phyloP scores from a whole-genome alignment of 2,888 invertebrate genomes.

The Mythimna ferrago region DNA sequence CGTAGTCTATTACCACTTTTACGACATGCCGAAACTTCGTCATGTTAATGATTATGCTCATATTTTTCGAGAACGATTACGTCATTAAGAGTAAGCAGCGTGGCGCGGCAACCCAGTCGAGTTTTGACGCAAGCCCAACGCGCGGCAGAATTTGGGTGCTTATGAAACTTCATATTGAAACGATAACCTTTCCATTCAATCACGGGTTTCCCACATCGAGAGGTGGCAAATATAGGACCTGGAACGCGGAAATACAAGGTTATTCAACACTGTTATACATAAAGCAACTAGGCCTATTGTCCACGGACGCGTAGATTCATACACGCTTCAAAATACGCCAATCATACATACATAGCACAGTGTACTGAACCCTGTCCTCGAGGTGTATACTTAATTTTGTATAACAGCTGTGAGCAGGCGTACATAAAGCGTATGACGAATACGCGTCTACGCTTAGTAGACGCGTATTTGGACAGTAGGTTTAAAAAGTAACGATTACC shows the following conservation, averaged over 20 bases:
- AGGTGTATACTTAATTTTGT: too few species aligned
- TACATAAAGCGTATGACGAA: too few species aligned
- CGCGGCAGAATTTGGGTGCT: neutral
- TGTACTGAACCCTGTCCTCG: too few species aligned
- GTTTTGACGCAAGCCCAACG: conserved; percentile 45
- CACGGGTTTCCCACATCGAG: conserved; percentile 64
- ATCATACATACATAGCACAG: too few species aligned
- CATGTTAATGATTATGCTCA: conserved; percentile 42
- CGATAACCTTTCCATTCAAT: conserved; percentile 63
- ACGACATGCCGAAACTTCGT: neutral
- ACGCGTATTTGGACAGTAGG: too few species aligned
- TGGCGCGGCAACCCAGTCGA: conserved; percentile 35
- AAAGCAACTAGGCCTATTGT: neutral
- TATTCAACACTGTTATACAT: neutral
- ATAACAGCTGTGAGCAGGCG: too few species aligned
- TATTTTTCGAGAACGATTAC: conserved; percentile 24
- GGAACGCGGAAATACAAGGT: conserved; percentile 13
- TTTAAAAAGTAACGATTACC: neutral
- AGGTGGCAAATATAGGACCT: conserved; percentile 37
- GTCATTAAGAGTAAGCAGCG: conserved; percentile 35
- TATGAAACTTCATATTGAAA: conserved; percentile 38
- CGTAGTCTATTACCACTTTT: neutral
- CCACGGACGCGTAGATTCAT: too few species aligned
- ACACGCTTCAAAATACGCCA: too few species aligned
- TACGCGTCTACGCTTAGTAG: too few species aligned